Evolutionary conservation across 1,140 invertebrate species (phyloP), one percentile per base, ranked within the genome.

Genomic region (Formica selysi): DNA sequence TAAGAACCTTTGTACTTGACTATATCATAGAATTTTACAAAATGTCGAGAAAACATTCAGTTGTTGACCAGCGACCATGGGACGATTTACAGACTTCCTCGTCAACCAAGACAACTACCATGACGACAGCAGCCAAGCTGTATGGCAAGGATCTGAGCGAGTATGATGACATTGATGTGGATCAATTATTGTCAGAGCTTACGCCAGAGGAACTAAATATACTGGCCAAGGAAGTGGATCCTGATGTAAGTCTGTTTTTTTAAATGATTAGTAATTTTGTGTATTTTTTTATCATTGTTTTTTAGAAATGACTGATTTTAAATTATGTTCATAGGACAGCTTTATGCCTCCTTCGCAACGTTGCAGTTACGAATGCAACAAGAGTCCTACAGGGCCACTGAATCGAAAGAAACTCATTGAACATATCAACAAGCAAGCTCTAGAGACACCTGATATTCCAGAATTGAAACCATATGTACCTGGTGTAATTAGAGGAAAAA

Each of bases 181-280:
- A 99, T 94, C 98, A 98, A 91, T 96, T 99, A n/a, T 95, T 99
- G 88, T 96, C 98, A 57, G 98, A 99, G 93, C 96, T 99, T 65
- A 98, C 99, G 79, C 96, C 97, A 19, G 99, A 99, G 94, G 99
- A 99, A 96, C 97, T 99, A 70, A 99, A 99, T 91, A 98, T 99
- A 95, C 96, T 99, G 85, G 99, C 99, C 91, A 99, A 98, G 96
- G 99, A 99, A 97, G 99, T 99, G 86, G 99, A 99, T 96, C 99
- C 99, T 90, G 99, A 99, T 96, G 99, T 99, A 96, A 98, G 98
- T 93, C 4, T 73, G 16, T 38, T 62, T 32, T 32, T 48, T 70
- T 10, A 4, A 3, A 4, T 38, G 0, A 32, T 41, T 8, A 0
- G 2, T 1, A 19, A 5, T 62, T 32, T 32, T 29, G 10, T 64